A percentile compares a stretch with the other conserved stretches of the same genome.
Evolutionary conservation across 2,888 invertebrate species (phyloP).

Genomic region (Ethmia dodecea): DNA sequence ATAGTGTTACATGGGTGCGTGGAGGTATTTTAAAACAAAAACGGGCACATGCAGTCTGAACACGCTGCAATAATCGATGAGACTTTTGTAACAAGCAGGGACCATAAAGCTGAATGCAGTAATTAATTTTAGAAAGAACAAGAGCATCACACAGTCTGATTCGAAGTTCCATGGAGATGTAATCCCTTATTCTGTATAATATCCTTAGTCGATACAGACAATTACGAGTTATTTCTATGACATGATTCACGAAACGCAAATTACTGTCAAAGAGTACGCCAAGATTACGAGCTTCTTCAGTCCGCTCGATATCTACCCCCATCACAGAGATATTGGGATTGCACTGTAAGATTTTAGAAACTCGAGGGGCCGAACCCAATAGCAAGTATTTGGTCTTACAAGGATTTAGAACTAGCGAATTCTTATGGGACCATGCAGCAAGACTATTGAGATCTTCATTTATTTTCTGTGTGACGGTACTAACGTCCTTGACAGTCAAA

Average conservation of each 20-base stretch:
- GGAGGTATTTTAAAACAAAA: no score
- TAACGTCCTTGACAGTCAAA: not conserved
- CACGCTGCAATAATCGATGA: slow-evolving; percentile 1
- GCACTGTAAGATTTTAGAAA: not conserved
- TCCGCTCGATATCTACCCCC: slow-evolving; percentile 3
- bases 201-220: slow-evolving; percentile 13
- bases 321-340: not conserved
- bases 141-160: slow-evolving; percentile 8
- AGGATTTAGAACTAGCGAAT: slow-evolving; percentile 6
- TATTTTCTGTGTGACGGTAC: not conserved
- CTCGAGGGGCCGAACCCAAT: no score
- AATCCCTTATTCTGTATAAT: slow-evolving; percentile 8
- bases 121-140: slow-evolving; percentile 12
- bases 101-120: slow-evolving; percentile 7
- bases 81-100: slow-evolving; percentile 1
- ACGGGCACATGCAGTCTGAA: slow-evolving; percentile 13
- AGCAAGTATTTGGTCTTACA: slow-evolving; percentile 9
- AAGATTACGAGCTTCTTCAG: slow-evolving; percentile 7
- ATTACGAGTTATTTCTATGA: slow-evolving; percentile 1
- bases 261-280: slow-evolving; percentile 9
- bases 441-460: slow-evolving; percentile 5
- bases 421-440: slow-evolving; percentile 4
- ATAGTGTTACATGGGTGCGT: slow-evolving; percentile 11
- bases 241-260: slow-evolving; percentile 9
- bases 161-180: slow-evolving; percentile 3